Evolutionary conservation across 2,113 vertebrate genomes (phyloP).

Genomic region (Ageneiosus marmoratus): DNA sequence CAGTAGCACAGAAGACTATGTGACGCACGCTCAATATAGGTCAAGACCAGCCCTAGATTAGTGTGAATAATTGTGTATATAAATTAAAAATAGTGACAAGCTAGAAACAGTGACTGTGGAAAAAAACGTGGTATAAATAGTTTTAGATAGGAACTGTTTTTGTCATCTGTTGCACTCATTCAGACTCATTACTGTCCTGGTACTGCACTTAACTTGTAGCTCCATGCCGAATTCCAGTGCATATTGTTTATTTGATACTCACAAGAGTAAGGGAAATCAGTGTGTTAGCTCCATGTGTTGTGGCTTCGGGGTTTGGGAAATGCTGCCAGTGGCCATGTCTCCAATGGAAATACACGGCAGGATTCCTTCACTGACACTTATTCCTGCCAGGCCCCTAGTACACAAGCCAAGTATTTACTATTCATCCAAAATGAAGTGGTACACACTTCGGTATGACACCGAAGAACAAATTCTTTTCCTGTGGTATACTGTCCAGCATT

Average conservation of each 20-base stretch:
- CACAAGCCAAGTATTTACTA: conserved; percentile 54
- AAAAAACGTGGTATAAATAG: background rate
- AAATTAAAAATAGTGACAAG: background rate
- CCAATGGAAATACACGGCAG: conserved; percentile 32
- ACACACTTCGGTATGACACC: conserved; percentile 30
- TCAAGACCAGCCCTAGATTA: background rate
- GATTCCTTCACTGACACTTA: conserved; percentile 47
- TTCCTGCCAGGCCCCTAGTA: conserved; percentile 7
- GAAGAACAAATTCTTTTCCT: background rate
- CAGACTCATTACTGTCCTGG: conserved; percentile 40
- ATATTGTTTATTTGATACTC: background rate
- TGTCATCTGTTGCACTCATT: conserved; percentile 39
- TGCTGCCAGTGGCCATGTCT: conserved; percentile 33
- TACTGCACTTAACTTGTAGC: conserved; percentile 41
- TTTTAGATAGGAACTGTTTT: background rate
- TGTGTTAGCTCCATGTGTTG: conserved; percentile 27
- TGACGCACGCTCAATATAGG: background rate
- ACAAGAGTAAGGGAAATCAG: conserved; percentile 23
- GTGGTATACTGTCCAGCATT: background rate
- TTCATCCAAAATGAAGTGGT: conserved; percentile 41
- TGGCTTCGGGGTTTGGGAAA: background rate
- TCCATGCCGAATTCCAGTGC: conserved; percentile 20
- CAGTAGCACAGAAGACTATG: background rate
- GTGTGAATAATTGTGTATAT: background rate
- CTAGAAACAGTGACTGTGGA: background rate